Evolutionary conservation across 2,888 invertebrate species (phyloP), one percentile per base, ranked within the genome.

Genomic region (Scaptomyza tumidula): DNA sequence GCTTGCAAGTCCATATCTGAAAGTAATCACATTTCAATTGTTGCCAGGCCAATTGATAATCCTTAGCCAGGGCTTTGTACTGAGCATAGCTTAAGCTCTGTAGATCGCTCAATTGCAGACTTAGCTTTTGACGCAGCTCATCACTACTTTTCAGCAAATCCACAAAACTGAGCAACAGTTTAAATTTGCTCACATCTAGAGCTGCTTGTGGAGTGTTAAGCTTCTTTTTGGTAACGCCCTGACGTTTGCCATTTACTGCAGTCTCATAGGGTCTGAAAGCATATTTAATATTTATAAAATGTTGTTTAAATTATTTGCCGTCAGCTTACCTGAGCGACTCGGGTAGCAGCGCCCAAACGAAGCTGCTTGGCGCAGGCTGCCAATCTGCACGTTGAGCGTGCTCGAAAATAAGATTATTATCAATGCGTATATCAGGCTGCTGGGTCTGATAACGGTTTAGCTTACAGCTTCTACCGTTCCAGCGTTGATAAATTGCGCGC

Each of bases 171-270:
- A 91, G 90, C 52, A 94, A 93, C 4, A 95, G 73, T 71, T 92
- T 92, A 78, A 93, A 93, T 92, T 95, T 94, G 77, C 93, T 94
- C 43, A 95, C 93, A 54, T 92, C 90, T 61, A 95, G 90, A 39
- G 93, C 92, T 49, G 91, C 93, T 13, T 89, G 93, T 16, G 91
- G 91, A 24, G 86, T 89, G 53, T 91, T 89, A 29, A 91, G 35
- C 1, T 86, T 80, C 35, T 95, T 96, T 89, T 95, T 96, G 0
- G 96, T 97, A 1, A 95, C 93, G 5, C 98, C 98, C 90, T 96
- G 95, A 71, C 95, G 96, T 82, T 93, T 94, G 5, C 98, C 98
- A 87, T 95, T 94, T 0, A 97, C 95, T 19, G 95, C 94, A 31
- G 97, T 94, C 93, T 97, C 96, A 46, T 93, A 90, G 35, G 93